Evolutionary conservation across 2,888 invertebrate species (phyloP).

Genomic region (Pachliopta kotzebuea): DNA sequence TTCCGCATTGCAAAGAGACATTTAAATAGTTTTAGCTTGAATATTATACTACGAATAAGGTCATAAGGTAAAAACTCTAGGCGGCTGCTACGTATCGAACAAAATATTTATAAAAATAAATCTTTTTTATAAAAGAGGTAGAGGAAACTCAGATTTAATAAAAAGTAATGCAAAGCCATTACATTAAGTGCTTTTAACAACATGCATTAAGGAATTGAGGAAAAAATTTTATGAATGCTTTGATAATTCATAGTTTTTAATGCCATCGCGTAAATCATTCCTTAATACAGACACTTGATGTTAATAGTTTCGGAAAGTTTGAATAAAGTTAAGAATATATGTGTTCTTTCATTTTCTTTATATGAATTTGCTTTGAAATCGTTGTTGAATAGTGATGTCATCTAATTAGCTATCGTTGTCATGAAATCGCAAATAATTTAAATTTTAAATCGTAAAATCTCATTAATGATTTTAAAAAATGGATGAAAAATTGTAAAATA

Average conservation of each 20-base stretch:
- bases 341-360: too few relatives aligned
- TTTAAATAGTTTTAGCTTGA: background rate
- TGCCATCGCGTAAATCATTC: background rate
- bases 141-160: slow-evolving; percentile 15
- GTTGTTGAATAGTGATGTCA: too few relatives aligned
- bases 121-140: slow-evolving; percentile 14
- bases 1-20: too few relatives aligned
- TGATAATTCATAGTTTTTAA: slow-evolving; percentile 6
- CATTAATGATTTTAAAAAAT: too few relatives aligned
- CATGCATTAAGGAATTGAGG: slow-evolving; percentile 8
- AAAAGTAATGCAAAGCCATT: slow-evolving; percentile 18
- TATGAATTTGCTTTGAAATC: too few relatives aligned
- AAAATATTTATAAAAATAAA: slow-evolving; percentile 3
- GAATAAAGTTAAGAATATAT: too few relatives aligned
- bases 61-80: background rate
- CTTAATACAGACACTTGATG: background rate
- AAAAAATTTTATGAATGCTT: slow-evolving; percentile 2
- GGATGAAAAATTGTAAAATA: too few relatives aligned
- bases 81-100: slow-evolving; percentile 1
- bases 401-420: too few relatives aligned
- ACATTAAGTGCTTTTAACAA: slow-evolving; percentile 8
- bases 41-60: background rate
- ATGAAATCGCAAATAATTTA: too few relatives aligned
- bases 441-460: too few relatives aligned
- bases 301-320: too few relatives aligned